A percentile compares a stretch with the other conserved stretches of the same genome.
Evolutionary conservation across 2,797 vertebrate species (phyloP).

Genomic region (Sebastes baramenuke): DNA sequence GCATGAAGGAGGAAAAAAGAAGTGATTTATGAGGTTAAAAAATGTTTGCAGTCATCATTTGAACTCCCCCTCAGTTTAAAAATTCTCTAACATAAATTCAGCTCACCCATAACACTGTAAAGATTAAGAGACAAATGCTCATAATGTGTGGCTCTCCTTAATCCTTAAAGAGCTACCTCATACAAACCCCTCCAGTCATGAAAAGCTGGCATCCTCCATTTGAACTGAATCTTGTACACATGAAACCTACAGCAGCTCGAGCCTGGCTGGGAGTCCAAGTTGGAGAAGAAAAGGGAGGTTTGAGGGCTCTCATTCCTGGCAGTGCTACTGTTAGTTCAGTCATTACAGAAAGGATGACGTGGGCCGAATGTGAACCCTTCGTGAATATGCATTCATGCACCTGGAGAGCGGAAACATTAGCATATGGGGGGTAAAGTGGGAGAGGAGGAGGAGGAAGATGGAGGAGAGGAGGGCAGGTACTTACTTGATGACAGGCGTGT

Average conservation of each 20-base stretch:
- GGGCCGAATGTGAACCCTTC: slow-evolving; percentile 37
- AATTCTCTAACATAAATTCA: neutral
- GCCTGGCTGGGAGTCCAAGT: neutral
- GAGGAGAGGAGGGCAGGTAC: slow-evolving; percentile 71
- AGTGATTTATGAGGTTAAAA: neutral
- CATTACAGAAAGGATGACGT: slow-evolving; percentile 33
- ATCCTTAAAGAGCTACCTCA: slow-evolving; percentile 31
- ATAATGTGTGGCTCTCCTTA: neutral
- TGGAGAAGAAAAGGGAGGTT: slow-evolving; percentile 7
- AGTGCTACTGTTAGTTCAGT: slow-evolving; percentile 33
- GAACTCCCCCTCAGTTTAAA: neutral
- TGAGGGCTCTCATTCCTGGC: slow-evolving; percentile 35
- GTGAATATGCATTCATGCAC: slow-evolving; percentile 71
- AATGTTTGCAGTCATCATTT: neutral
- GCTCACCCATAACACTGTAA: neutral
- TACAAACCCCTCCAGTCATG: slow-evolving; percentile 15
- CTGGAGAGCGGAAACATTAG: slow-evolving; percentile 47
- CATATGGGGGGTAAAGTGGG: neutral
- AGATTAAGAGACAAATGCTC: slow-evolving; percentile 10
- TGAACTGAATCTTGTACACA: slow-evolving; percentile 14
- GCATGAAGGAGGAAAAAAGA: neutral
- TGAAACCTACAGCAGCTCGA: slow-evolving; percentile 26
- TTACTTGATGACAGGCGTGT: slow-evolving; percentile 95
- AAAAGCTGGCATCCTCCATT: slow-evolving; percentile 22
- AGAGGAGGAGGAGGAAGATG: neutral